These are phyloP conservation scores for Lobophora halterata DNA, from an alignment of 2,888 invertebrate species.

Conservation along the genomic window DNA sequence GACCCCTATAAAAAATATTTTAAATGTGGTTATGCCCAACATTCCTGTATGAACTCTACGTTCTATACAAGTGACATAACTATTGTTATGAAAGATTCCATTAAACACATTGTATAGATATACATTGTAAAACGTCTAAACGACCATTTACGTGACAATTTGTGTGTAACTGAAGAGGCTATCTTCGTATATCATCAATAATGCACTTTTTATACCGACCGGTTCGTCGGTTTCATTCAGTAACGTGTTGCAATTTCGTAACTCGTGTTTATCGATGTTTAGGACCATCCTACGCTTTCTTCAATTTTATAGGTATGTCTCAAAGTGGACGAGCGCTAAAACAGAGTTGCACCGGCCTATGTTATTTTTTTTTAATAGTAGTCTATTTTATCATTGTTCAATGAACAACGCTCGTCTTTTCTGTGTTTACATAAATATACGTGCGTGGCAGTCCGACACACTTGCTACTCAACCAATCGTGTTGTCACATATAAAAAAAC, in stretches of 20 bases:
- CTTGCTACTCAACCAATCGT: too few species aligned
- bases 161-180: conserved; percentile 20
- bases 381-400: too few species aligned
- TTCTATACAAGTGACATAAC: conserved; percentile 12
- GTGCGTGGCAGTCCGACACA: too few species aligned
- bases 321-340: too few species aligned
- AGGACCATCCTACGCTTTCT: conserved; percentile 19
- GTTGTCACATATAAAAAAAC: too few species aligned
- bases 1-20: too few species aligned
- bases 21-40: too few species aligned
- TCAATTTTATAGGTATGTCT: too few species aligned
- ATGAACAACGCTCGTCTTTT: too few species aligned
- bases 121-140: conserved; percentile 15
- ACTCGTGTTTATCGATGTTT: conserved; percentile 17
- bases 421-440: not conserved
- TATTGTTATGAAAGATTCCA: conserved; percentile 20
- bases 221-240: conserved; percentile 24
- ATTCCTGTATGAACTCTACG: conserved; percentile 7
- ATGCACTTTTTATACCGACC: conserved; percentile 19
- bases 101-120: conserved; percentile 13
- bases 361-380: too few species aligned
- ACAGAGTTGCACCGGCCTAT: too few species aligned
- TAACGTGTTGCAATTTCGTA: conserved; percentile 22
- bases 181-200: conserved; percentile 2
- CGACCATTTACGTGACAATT: conserved; percentile 11